Conservation (phyloP, 1,140 invertebrate genomes). For the Choristoneura fumiferana region DNA sequence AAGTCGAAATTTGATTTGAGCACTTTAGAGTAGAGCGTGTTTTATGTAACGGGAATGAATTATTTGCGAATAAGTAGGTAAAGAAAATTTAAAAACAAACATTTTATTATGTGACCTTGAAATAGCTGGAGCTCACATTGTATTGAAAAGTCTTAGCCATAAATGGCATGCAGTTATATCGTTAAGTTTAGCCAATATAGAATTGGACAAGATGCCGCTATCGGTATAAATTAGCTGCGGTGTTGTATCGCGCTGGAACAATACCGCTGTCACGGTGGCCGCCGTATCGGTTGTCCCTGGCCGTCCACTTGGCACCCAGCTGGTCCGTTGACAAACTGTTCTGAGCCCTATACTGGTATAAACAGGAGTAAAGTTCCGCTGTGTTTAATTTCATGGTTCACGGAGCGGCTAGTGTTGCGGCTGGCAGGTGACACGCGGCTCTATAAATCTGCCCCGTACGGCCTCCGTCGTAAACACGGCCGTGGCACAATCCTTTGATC, state of each 20-base stretch:
- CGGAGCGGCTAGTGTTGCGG: constrained; percentile 60
- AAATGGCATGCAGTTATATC: not conserved
- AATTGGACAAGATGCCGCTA: constrained; percentile 63
- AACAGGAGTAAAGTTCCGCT: constrained; percentile 37
- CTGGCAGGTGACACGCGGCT: constrained; percentile 67
- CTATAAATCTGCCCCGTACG: constrained; percentile 62
- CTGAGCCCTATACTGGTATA: constrained; percentile 29
- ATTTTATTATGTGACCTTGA: not conserved
- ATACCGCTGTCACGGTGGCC: constrained; percentile 72
- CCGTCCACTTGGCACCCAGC: constrained; percentile 50
- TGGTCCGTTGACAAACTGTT: constrained; percentile 25
- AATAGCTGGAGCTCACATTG: not conserved
- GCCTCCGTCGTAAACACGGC: constrained; percentile 59
- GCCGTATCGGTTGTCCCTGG: constrained; percentile 57
- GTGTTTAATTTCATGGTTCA: constrained; percentile 36
- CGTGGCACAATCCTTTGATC: constrained; percentile 57
- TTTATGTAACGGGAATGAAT: too few relatives aligned
- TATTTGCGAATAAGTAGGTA: too few relatives aligned
- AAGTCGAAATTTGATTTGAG: constrained; percentile 61
- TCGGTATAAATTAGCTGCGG: constrained; percentile 71
- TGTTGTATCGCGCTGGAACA: constrained; percentile 64
- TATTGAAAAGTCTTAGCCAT: not conserved
- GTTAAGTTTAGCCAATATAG: constrained; percentile 31
- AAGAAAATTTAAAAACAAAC: too few relatives aligned
- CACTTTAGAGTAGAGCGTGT: too few relatives aligned